phyloP scores from a whole-genome alignment of 2,888 invertebrate species.

The Pedicia rivosa region DNA sequence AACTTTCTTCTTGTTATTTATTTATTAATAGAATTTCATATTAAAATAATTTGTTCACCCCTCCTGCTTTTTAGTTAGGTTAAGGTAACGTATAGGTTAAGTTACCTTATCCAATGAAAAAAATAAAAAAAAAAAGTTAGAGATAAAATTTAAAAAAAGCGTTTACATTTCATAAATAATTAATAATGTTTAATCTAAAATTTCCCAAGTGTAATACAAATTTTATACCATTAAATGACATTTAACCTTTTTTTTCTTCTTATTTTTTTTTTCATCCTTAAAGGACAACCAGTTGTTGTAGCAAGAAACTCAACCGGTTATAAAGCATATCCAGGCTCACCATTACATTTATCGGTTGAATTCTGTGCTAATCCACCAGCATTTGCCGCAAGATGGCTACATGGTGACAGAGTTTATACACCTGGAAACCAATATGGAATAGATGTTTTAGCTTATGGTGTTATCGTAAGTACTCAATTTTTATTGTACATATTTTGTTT shows the following conservation, averaged over 20 bases:
- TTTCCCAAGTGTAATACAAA: not conserved
- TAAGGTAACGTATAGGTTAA: too few relatives aligned
- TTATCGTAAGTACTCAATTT: conserved; percentile 23
- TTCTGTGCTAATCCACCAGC: conserved; percentile 60
- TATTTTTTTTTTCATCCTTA: conserved; percentile 18
- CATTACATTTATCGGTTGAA: conserved; percentile 50
- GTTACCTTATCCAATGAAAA: too few relatives aligned
- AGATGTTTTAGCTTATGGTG: conserved; percentile 29
- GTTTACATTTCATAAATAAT: too few relatives aligned
- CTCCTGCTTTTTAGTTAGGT: too few relatives aligned
- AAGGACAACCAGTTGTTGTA: conserved; percentile 51
- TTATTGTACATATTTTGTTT: not conserved
- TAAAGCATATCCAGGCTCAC: conserved; percentile 51
- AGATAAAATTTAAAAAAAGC: too few relatives aligned
- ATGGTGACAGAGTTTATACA: conserved; percentile 31
- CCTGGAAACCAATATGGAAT: conserved; percentile 32
- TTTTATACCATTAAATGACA: not conserved
- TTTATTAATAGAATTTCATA: too few relatives aligned
- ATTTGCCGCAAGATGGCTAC: conserved; percentile 30
- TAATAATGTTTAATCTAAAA: too few relatives aligned
- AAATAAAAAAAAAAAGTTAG: too few relatives aligned
- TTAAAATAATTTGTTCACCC: too few relatives aligned
- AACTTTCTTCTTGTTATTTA: too few relatives aligned
- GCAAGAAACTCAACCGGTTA: conserved; percentile 48
- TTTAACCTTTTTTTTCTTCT: not conserved